Evolutionary conservation across 2,113 vertebrate species (phyloP).

Genomic region (Etia nguti): DNA sequence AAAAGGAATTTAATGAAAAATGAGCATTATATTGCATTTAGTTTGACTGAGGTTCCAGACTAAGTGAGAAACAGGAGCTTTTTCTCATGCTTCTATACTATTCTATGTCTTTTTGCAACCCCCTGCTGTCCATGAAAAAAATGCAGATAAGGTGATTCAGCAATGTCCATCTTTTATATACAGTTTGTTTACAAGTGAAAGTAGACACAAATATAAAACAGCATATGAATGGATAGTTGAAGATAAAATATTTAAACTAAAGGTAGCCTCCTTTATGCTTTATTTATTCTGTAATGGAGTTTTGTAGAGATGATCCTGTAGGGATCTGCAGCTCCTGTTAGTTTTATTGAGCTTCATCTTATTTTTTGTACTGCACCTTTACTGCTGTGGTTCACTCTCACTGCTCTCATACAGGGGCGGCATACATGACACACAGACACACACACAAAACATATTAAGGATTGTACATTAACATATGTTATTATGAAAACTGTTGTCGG

Average conservation of each 20-base stretch:
- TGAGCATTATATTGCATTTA: background rate
- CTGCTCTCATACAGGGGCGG: no score
- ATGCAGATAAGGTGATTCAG: background rate
- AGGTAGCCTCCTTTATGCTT: background rate
- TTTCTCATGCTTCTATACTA: background rate
- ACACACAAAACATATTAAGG: no score
- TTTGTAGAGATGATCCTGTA: background rate
- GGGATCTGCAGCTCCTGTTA: background rate
- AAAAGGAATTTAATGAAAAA: background rate
- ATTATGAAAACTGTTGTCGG: no score
- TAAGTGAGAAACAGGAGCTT: background rate
- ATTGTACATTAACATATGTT: no score
- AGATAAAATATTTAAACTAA: background rate
- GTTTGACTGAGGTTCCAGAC: background rate
- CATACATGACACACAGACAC: no score
- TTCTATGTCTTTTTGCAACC: background rate
- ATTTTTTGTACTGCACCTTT: background rate
- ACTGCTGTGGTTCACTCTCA: background rate
- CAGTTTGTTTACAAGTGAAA: background rate
- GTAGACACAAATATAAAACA: background rate
- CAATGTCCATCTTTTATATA: background rate
- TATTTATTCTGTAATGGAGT: background rate
- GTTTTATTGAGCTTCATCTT: background rate
- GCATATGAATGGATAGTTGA: background rate
- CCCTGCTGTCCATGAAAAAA: background rate